These are phyloP conservation scores for Bufo gargarizans DNA, from an alignment of 2,113 vertebrate species.

Conservation along the genomic window DNA sequence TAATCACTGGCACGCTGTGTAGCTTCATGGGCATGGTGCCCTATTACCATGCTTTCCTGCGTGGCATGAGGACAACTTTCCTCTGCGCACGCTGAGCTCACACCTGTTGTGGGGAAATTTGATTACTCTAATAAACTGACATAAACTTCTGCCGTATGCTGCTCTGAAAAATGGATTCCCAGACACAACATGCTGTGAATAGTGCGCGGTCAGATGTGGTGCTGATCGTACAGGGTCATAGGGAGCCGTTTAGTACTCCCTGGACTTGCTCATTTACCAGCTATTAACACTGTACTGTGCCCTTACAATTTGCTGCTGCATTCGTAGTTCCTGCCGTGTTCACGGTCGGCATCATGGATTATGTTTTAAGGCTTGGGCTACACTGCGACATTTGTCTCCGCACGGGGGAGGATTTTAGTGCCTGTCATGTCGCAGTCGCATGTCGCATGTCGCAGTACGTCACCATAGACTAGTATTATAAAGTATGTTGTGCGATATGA, in stretches of 20 bases:
- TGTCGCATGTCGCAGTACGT: too few relatives aligned
- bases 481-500: too few relatives aligned
- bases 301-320: too few relatives aligned
- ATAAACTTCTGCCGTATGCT: conserved; percentile 61
- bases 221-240: neutral
- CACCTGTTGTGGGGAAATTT: conserved; percentile 66
- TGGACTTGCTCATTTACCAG: too few relatives aligned
- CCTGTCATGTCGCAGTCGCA: too few relatives aligned
- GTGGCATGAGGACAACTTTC: conserved; percentile 14
- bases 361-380: too few relatives aligned
- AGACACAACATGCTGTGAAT: neutral
- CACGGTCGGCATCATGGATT: too few relatives aligned
- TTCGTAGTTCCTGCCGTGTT: too few relatives aligned
- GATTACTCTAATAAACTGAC: conserved; percentile 66
- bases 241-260: neutral
- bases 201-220: neutral
- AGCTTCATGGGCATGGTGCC: neutral
- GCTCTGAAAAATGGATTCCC: conserved; percentile 50
- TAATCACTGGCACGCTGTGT: neutral
- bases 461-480: too few relatives aligned
- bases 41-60: neutral
- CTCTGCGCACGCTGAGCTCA: conserved; percentile 55
- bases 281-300: too few relatives aligned
- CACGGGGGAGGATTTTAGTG: too few relatives aligned
- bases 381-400: too few relatives aligned